Percentiles rank a stretch among this genome's conserved stretches.
Conservation (phyloP, 2,797 vertebrate genomes). For the Caiman crocodilus region DNA sequence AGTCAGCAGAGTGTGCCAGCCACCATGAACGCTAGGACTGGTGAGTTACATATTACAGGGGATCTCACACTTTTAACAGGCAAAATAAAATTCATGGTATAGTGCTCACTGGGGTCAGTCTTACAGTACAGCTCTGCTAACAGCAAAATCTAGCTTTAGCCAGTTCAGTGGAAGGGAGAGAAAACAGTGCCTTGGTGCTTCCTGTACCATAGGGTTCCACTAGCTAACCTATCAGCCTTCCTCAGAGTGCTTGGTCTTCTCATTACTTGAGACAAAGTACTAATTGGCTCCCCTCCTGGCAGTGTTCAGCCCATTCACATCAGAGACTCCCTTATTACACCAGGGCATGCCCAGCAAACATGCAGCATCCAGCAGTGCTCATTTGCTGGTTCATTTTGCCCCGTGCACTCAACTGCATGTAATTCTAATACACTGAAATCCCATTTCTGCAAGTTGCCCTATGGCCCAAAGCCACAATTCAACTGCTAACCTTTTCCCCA, state of each 20-base stretch:
- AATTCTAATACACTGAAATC: neutral
- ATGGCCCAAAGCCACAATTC: neutral
- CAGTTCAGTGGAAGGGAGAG: neutral
- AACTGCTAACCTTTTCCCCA: neutral
- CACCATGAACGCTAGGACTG: slow-evolving; percentile 97
- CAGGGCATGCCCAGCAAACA: neutral
- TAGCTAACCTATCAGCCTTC: neutral
- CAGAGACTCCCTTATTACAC: neutral
- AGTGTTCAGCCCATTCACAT: neutral
- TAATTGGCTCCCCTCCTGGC: neutral
- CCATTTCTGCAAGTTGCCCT: neutral
- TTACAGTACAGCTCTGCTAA: neutral
- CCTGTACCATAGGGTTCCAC: neutral
- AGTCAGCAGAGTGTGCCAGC: slow-evolving; percentile 93
- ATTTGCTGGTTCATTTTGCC: neutral
- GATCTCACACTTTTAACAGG: neutral
- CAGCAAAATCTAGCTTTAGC: neutral
- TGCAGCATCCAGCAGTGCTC: neutral
- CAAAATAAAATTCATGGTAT: neutral
- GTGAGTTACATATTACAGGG: slow-evolving; percentile 79
- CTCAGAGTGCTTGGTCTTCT: neutral
- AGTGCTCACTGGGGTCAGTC: neutral
- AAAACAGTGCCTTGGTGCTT: neutral
- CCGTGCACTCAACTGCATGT: neutral
- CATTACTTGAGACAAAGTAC: neutral